Percentiles rank a stretch among this genome's conserved stretches.
Evolutionary conservation across 2,888 invertebrate species (phyloP).

Genomic region (Dolichomitus sp.): DNA sequence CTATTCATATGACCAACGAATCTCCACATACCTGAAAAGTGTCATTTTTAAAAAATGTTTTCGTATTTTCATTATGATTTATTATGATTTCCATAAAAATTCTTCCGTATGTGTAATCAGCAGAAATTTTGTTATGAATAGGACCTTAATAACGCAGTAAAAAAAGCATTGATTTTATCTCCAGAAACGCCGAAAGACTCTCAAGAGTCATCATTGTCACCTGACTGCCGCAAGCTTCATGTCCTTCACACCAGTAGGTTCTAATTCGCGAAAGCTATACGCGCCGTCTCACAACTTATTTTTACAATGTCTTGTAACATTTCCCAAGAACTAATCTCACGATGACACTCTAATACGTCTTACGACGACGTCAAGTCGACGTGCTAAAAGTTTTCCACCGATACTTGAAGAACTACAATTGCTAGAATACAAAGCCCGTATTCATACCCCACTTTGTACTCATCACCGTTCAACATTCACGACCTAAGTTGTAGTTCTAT

Average conservation of each 20-base stretch:
- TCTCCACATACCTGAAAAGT: no score
- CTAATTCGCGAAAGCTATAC: conserved; percentile 22
- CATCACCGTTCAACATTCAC: neutral
- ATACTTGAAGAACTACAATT: neutral
- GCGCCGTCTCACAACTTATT: conserved; percentile 1
- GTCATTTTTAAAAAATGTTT: no score
- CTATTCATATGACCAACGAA: no score
- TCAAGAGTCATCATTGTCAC: conserved; percentile 29
- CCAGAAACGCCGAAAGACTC: neutral
- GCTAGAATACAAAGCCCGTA: neutral
- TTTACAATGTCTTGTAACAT: neutral
- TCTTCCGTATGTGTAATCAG: no score
- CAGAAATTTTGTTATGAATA: no score
- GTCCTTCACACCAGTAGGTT: conserved; percentile 15
- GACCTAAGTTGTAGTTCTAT: neutral
- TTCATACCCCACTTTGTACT: neutral
- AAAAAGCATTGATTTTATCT: neutral
- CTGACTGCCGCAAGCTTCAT: conserved; percentile 2
- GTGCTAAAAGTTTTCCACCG: conserved; percentile 53
- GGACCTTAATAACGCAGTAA: neutral
- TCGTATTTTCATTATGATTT: no score
- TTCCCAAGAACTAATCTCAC: conserved; percentile 37
- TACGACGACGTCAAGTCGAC: conserved; percentile 47
- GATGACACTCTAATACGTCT: conserved; percentile 48
- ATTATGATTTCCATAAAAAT: no score